A percentile compares a stretch with the other conserved stretches of the same genome.
phyloP scores from a whole-genome alignment of 64 coral and sea anemone genomes.

The Actinia tenebrosa region DNA sequence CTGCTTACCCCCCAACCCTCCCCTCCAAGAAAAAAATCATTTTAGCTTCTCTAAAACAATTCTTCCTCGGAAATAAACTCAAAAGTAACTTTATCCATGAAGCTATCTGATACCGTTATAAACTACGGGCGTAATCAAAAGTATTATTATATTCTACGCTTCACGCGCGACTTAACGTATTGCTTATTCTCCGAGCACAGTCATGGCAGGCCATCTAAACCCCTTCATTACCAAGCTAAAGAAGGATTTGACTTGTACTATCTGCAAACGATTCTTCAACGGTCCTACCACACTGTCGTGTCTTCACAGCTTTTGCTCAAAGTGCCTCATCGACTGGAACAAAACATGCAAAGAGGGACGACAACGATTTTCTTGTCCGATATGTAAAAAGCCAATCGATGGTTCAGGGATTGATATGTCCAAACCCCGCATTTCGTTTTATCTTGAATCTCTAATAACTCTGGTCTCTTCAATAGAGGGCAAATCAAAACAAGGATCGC shows the following conservation, averaged over 20 bases:
- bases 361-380: not conserved
- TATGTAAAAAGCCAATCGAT: not conserved
- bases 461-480: not conserved
- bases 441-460: not conserved
- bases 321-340: not conserved
- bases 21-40: no score
- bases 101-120: no score
- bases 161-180: no score
- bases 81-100: no score
- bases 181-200: no score
- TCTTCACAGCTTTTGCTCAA: not conserved
- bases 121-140: no score
- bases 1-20: no score
- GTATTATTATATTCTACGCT: no score
- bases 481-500: not conserved
- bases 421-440: not conserved
- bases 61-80: no score
- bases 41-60: no score
- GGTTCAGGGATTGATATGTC: not conserved
- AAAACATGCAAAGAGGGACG: not conserved
- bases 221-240: not conserved
- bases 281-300: not conserved
- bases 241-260: not conserved
- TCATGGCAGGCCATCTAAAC: not conserved
- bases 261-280: not conserved